Percentiles rank a stretch among this genome's conserved stretches.
Conservation (phyloP, 2,113 vertebrate genomes). For the Pristiophorus japonicus region DNA sequence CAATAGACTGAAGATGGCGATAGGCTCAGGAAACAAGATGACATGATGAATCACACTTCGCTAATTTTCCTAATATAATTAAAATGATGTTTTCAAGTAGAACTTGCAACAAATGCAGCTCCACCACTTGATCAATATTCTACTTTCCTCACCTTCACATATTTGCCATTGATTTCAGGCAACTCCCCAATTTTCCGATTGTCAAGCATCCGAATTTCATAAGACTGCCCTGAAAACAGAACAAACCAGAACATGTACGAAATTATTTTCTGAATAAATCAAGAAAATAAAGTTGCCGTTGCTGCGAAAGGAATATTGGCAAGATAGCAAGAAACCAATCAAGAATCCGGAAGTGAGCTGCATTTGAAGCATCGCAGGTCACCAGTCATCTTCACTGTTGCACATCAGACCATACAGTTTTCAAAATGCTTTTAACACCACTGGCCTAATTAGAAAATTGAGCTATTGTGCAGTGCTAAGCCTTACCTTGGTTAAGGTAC, state of each 20-base stretch:
- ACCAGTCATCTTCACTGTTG: background rate
- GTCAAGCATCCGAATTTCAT: conserved; percentile 97
- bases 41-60: background rate
- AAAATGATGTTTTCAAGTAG: background rate
- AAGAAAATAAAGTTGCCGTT: background rate
- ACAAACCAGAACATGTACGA: background rate
- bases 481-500: conserved; percentile 96
- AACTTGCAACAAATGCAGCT: background rate
- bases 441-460: background rate
- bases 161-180: conserved; percentile 87
- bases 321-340: background rate
- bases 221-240: conserved; percentile 78
- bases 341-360: background rate
- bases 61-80: background rate
- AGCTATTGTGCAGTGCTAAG: background rate
- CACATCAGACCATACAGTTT: background rate
- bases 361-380: background rate
- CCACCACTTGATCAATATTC: background rate
- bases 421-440: background rate
- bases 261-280: background rate
- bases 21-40: background rate
- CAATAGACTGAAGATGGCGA: background rate
- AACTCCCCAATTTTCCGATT: conserved; percentile 93
- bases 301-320: background rate
- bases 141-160: conserved; percentile 79